These are phyloP conservation scores for Pluvianellus socialis DNA, from an alignment of 2,113 vertebrate genomes.

Conservation along the genomic window DNA sequence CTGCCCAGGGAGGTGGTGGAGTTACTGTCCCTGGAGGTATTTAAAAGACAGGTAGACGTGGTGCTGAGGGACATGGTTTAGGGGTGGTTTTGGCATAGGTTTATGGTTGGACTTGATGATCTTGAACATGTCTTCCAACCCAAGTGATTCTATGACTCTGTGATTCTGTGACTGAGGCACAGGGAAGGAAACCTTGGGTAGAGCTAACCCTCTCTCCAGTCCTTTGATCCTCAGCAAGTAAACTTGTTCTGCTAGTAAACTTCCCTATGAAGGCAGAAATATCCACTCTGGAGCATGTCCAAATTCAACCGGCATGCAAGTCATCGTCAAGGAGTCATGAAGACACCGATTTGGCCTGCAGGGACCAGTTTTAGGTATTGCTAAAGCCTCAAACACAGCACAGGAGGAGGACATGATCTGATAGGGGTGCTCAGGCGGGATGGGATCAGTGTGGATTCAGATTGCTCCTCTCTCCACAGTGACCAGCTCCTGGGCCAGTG, in stretches of 20 bases:
- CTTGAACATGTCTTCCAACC: no score
- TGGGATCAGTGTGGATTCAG: background rate
- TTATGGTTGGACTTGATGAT: no score
- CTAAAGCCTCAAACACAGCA: background rate
- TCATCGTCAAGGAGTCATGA: accelerated
- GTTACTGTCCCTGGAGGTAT: no score
- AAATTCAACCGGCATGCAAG: accelerated
- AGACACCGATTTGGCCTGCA: background rate
- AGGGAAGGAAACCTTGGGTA: background rate
- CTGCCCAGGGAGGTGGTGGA: no score
- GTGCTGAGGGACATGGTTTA: no score
- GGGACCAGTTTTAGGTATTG: background rate
- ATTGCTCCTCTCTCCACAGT: background rate
- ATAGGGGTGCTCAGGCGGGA: accelerated
- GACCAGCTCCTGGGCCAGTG: background rate
- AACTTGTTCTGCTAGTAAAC: background rate
- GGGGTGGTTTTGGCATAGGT: no score
- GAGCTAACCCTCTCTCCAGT: background rate
- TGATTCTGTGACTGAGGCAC: background rate
- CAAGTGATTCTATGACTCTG: no score
- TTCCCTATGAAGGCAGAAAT: background rate
- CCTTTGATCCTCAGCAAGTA: background rate
- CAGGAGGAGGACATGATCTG: background rate
- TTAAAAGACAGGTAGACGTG: no score
- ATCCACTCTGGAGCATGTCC: background rate